A percentile compares a stretch with the other conserved stretches of the same genome.
phyloP scores from a whole-genome alignment of 2,888 invertebrate species.

The Nymphalis urticae region DNA sequence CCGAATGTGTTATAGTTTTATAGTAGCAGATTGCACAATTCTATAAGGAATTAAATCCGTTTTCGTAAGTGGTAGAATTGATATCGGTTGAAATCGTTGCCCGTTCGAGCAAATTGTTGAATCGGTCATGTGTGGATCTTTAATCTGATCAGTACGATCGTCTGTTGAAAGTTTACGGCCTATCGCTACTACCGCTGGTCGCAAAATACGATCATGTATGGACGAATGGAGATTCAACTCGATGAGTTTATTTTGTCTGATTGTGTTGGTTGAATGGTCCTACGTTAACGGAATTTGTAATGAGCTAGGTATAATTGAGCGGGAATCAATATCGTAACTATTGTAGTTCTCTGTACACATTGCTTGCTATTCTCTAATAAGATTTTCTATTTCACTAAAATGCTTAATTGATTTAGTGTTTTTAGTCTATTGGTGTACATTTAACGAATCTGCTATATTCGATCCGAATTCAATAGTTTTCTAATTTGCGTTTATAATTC shows the following conservation, averaged over 20 bases:
- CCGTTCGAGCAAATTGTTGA: conserved; percentile 2
- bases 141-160: conserved; percentile 3
- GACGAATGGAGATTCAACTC: conserved; percentile 28
- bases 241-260: conserved; percentile 41
- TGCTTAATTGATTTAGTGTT: background rate
- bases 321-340: conserved; percentile 33
- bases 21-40: background rate
- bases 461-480: too few species aligned
- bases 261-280: conserved; percentile 38
- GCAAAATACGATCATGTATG: conserved; percentile 6
- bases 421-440: background rate
- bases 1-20: background rate
- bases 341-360: conserved; percentile 28
- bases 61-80: background rate
- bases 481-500: too few species aligned
- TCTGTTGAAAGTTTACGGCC: background rate
- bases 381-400: conserved; percentile 2
- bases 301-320: conserved; percentile 38
- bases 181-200: background rate
- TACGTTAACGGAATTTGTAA: conserved; percentile 42
- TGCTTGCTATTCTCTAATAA: conserved; percentile 32
- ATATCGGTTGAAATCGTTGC: background rate
- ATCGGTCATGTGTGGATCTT: conserved; percentile 5
- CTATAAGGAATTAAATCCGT: background rate
- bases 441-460: too few species aligned